Evolutionary conservation across 2,113 vertebrate genomes (phyloP), one percentile per base, ranked within the genome.

Genomic region (Baryphthengus martii): DNA sequence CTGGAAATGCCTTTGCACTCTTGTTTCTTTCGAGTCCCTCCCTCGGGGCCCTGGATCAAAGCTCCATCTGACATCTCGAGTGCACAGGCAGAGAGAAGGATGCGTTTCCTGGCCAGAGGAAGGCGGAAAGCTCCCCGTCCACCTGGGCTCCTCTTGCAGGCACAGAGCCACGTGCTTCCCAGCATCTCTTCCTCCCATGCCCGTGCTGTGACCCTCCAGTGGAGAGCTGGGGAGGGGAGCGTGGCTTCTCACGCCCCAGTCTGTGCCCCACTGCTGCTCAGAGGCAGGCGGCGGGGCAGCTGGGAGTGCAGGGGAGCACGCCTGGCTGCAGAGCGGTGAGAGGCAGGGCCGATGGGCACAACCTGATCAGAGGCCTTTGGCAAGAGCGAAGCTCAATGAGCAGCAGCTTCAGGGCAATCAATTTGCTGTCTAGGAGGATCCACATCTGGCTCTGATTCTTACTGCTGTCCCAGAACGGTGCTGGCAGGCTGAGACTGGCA

Each of bases 31-130:
- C 29, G 67, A 55, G 58, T 31, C 44, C n/a, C 52, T 93, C 81
- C 73, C 88, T 68, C 52, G 28, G 50, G 40, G 58, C 45, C 53
- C 29, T 26, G 72, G 89, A 95, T 97, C 96, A 97, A 96, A 96
- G 95, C 49, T 89, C 49, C 28, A 65, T 81, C 56, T 53, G 31
- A 66, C 52, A 67, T 33, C n/a, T 44, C 0, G 0, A 49, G 78
- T 0, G 1, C 44, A 67, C 39, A 81, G 70, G 55, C 55, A 2
- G 77, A 65, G 66, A 56, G 73, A 81, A 93, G 70, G 86, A 83
- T 35, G 84, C 1, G 2, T 74, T 90, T 88, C 5, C 25, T 49
- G 79, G 70, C 86, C 0, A 2, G 65, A 78, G 58, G 78, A 83
- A 85, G 56, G 47, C 76, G 85, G 66, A 85, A 81, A 78, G 72